phyloP scores from a whole-genome alignment of 2,888 invertebrate genomes.

The Agriopis aurantiaria region DNA sequence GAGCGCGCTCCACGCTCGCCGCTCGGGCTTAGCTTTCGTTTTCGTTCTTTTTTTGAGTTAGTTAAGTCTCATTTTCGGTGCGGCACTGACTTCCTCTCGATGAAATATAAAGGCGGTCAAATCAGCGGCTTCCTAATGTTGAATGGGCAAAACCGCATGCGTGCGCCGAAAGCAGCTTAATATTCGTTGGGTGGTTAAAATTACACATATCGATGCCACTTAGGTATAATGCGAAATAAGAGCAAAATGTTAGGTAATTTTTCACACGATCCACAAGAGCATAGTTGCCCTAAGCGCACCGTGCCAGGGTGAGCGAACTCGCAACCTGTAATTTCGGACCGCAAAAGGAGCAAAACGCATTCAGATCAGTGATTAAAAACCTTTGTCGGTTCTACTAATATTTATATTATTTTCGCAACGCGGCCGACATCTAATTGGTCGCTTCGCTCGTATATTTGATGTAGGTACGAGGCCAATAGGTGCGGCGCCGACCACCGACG shows the following conservation, averaged over 20 bases:
- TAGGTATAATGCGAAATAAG: slow-evolving; percentile 76
- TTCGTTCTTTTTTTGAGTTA: slow-evolving; percentile 70
- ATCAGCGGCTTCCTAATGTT: slow-evolving; percentile 23
- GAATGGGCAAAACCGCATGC: slow-evolving; percentile 50
- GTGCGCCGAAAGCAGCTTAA: slow-evolving; percentile 53
- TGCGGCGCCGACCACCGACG: slow-evolving; percentile 77
- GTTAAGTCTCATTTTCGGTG: slow-evolving; percentile 51
- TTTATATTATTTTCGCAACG: slow-evolving; percentile 85
- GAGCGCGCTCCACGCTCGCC: slow-evolving; percentile 49
- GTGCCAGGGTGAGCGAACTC: slow-evolving; percentile 82
- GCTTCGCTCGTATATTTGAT: slow-evolving; percentile 75
- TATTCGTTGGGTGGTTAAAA: slow-evolving; percentile 75
- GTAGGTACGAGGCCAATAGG: slow-evolving; percentile 64
- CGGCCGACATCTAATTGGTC: slow-evolving; percentile 85
- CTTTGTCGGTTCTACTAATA: slow-evolving; percentile 87
- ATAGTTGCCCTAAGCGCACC: slow-evolving; percentile 84
- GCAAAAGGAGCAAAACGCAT: slow-evolving; percentile 84
- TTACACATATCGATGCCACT: slow-evolving; percentile 81
- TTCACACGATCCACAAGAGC: slow-evolving; percentile 83
- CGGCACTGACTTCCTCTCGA: slow-evolving; percentile 41
- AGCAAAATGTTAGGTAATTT: slow-evolving; percentile 81
- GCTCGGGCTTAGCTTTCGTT: slow-evolving; percentile 66
- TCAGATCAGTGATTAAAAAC: slow-evolving; percentile 86
- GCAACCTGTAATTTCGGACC: slow-evolving; percentile 85
- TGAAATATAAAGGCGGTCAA: background rate